phyloP scores from a whole-genome alignment of 2,888 invertebrate genomes.

The Chymomyza amoena region DNA sequence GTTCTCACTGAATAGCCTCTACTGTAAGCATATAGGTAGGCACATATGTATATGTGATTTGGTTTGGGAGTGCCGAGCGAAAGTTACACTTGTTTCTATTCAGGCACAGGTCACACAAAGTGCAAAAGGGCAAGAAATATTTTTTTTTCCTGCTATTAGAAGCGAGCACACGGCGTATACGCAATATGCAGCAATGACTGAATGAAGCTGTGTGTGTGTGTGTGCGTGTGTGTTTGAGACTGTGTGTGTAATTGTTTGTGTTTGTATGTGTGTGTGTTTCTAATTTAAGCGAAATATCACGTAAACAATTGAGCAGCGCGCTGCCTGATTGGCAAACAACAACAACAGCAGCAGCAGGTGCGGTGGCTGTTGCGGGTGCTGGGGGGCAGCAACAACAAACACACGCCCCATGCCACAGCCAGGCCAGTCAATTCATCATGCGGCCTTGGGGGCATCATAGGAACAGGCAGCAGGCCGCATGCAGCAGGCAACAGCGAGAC shows the following conservation, averaged over 20 bases:
- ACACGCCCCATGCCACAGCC: neutral
- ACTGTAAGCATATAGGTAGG: neutral
- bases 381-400: neutral
- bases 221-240: slow-evolving; percentile 24
- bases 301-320: slow-evolving; percentile 66
- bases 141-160: neutral
- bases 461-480: neutral
- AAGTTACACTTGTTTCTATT: slow-evolving; percentile 53
- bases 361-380: too few relatives aligned
- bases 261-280: slow-evolving; percentile 40
- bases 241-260: slow-evolving; percentile 4
- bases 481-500: neutral
- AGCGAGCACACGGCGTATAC: slow-evolving; percentile 39
- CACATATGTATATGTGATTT: neutral
- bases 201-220: slow-evolving; percentile 6
- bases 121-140: neutral
- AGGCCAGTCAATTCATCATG: neutral
- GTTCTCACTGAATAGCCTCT: slow-evolving; percentile 17
- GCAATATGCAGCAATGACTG: slow-evolving; percentile 21
- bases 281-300: slow-evolving; percentile 70
- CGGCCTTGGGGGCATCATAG: slow-evolving; percentile 64
- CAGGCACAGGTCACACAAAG: neutral
- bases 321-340: slow-evolving; percentile 42
- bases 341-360: neutral
- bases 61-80: slow-evolving; percentile 22